Conservation (phyloP, 2,888 invertebrate species). For the Dendrolimus houi region DNA sequence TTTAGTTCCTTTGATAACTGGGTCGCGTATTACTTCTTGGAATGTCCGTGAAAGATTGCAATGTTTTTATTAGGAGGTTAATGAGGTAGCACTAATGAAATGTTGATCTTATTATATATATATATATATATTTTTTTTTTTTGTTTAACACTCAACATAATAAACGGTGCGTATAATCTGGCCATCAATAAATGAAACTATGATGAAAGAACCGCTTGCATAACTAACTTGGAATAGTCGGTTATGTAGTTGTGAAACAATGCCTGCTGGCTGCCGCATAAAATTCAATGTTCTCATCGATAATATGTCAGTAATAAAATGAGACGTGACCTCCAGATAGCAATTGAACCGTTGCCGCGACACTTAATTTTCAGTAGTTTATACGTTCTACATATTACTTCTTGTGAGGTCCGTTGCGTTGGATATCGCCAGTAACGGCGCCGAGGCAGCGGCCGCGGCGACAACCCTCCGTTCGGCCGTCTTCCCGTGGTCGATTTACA, state of each 20-base stretch:
- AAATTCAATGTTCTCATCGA: conserved; percentile 62
- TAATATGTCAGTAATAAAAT: conserved; percentile 71
- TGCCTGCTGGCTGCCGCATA: conserved; percentile 42
- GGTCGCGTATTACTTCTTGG: neutral
- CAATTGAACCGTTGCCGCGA: conserved; percentile 52
- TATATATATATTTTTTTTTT: neutral
- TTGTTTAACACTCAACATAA: neutral
- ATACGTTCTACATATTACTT: conserved; percentile 57
- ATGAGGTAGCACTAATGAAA: too few species aligned
- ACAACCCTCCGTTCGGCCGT: neutral
- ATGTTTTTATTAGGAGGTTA: neutral
- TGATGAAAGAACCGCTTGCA: conserved; percentile 10
- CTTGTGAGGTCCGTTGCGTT: conserved; percentile 56
- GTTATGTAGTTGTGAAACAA: conserved; percentile 43
- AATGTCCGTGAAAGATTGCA: neutral
- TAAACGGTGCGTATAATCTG: neutral
- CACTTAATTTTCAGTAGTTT: conserved; percentile 72
- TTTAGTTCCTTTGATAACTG: neutral
- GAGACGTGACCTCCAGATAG: conserved; percentile 63
- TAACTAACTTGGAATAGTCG: conserved; percentile 16
- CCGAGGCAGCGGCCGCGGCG: conserved; percentile 28
- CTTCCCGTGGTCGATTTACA: neutral
- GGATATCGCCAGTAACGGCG: conserved; percentile 42
- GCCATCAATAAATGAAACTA: conserved; percentile 8
- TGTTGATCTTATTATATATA: too few species aligned